A percentile compares a stretch with the other conserved stretches of the same genome.
phyloP scores from a whole-genome alignment of 2,113 vertebrate species.

The Octodon degus region DNA sequence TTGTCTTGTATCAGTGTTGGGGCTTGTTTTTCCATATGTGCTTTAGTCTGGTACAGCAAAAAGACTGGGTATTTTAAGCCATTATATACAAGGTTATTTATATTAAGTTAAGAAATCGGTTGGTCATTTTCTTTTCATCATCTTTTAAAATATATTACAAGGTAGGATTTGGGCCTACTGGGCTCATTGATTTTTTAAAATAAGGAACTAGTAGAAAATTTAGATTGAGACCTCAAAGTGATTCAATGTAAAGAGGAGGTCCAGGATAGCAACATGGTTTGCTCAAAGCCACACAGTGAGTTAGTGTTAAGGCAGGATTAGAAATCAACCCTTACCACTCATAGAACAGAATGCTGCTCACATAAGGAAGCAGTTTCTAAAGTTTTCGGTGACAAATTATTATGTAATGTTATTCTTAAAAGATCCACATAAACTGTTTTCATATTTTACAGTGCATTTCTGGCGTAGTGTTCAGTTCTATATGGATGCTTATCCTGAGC shows the following conservation, averaged over 20 bases:
- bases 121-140: constrained; percentile 64
- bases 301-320: constrained; percentile 8
- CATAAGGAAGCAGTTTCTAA: neutral
- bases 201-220: neutral
- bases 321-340: neutral
- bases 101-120: constrained; percentile 3
- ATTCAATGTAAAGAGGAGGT: neutral
- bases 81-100: constrained; percentile 69
- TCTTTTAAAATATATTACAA: constrained; percentile 17
- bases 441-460: neutral
- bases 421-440: neutral
- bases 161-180: neutral
- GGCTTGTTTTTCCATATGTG: neutral
- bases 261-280: neutral
- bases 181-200: neutral
- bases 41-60: constrained; percentile 58
- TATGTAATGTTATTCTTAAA: constrained; percentile 18
- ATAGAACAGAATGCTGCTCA: neutral
- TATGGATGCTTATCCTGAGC: neutral
- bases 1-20: constrained; percentile 63
- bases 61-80: neutral
- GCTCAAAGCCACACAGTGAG: neutral
- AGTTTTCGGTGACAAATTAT: neutral
- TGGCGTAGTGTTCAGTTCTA: constrained; percentile 10
- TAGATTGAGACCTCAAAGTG: neutral